Conservation (phyloP, 2,888 invertebrate species). For the Bombyx huttoni region DNA sequence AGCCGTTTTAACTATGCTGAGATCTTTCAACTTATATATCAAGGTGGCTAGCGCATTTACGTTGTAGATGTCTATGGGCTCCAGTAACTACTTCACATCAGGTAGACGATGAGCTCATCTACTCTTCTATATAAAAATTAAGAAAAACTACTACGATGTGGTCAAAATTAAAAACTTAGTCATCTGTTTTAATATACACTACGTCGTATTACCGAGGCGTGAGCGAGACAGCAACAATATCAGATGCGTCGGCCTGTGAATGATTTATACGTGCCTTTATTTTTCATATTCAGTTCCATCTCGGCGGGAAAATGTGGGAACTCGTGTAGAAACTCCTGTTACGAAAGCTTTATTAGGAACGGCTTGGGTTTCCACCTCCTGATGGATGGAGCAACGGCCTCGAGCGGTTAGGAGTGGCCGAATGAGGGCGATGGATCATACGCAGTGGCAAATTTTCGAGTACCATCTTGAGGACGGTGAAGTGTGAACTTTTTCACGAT, state of each 20-base stretch:
- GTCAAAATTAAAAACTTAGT: not conserved
- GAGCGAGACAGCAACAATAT: slow-evolving; percentile 13
- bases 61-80: too few species aligned
- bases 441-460: not conserved
- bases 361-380: not conserved
- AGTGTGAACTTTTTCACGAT: too few species aligned
- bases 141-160: not conserved
- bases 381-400: not conserved
- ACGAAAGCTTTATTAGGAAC: slow-evolving; percentile 5
- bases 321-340: slow-evolving; percentile 8
- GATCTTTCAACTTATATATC: too few species aligned
- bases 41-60: too few species aligned
- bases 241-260: slow-evolving; percentile 24
- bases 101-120: too few species aligned
- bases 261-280: slow-evolving; percentile 25
- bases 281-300: slow-evolving; percentile 16
- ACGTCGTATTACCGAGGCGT: slow-evolving; percentile 7
- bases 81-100: too few species aligned
- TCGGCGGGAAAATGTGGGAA: slow-evolving; percentile 11
- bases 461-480: not conserved
- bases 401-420: not conserved
- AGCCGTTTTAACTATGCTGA: too few species aligned
- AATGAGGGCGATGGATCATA: not conserved
- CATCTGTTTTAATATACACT: not conserved
- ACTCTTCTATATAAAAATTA: not conserved